Conservation (phyloP, 2,113 vertebrate genomes). For the Gorsachius goisagi region DNA sequence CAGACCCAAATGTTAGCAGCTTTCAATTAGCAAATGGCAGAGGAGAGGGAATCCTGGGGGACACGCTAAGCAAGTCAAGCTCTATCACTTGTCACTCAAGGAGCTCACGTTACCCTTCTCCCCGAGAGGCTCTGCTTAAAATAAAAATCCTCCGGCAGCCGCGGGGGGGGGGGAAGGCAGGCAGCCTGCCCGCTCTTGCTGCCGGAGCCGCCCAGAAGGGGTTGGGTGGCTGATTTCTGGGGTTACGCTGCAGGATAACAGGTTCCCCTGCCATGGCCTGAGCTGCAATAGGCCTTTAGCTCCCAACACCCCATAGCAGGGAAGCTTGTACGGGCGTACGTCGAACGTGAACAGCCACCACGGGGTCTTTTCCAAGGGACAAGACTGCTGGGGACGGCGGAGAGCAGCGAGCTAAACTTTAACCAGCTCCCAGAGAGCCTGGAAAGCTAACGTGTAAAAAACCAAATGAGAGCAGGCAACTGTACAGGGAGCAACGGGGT, state of each 20-base stretch:
- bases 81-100: slow-evolving; percentile 48
- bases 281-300: background rate
- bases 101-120: slow-evolving; percentile 44
- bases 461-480: background rate
- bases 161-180: background rate
- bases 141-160: slow-evolving; percentile 20
- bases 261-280: background rate
- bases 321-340: background rate
- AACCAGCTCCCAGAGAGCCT: background rate
- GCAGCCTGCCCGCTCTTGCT: background rate
- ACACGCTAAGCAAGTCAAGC: slow-evolving; percentile 27
- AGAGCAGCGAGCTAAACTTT: slow-evolving; percentile 3
- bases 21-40: slow-evolving; percentile 68
- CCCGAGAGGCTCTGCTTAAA: background rate
- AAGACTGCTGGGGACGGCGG: fast-evolving
- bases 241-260: background rate
- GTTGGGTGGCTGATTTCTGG: background rate
- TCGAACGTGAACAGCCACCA: fast-evolving
- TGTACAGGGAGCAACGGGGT: background rate
- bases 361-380: background rate
- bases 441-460: background rate
- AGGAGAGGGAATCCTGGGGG: slow-evolving; percentile 54
- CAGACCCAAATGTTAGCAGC: slow-evolving; percentile 54
- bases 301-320: background rate
- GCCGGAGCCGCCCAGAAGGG: background rate